Conservation (phyloP, 2,888 invertebrate genomes). For the Lochmaea capreae region DNA sequence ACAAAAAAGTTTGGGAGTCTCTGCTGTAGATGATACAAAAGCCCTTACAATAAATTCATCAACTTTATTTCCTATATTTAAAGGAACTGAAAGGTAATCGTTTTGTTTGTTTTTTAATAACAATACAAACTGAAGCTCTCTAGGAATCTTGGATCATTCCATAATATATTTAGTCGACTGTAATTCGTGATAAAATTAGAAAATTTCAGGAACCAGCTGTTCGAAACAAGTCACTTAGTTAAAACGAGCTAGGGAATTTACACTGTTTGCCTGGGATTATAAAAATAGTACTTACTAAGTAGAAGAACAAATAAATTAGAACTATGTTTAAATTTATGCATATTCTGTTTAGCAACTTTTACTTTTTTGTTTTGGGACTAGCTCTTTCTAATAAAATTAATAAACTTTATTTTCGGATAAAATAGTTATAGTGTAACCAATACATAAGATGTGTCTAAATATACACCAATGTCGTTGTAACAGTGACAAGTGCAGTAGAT, state of each 20-base stretch:
- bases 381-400: no score
- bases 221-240: conserved; percentile 45
- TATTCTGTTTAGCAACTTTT: background rate
- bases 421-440: background rate
- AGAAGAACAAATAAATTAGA: conserved; percentile 23
- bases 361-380: background rate
- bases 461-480: background rate
- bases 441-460: background rate
- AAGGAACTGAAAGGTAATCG: no score
- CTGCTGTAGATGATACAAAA: no score
- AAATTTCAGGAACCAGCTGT: conserved; percentile 49
- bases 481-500: background rate
- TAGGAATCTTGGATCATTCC: background rate
- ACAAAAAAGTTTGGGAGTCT: no score
- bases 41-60: no score
- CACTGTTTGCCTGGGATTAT: conserved; percentile 51
- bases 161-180: conserved; percentile 18
- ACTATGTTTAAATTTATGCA: background rate
- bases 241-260: conserved; percentile 42
- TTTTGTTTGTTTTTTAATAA: background rate
- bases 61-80: no score
- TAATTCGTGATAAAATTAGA: conserved; percentile 33
- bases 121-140: background rate
- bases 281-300: conserved; percentile 50
- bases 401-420: no score